Evolutionary conservation across 2,113 vertebrate species (phyloP).

Genomic region (Seriola aureovittata): DNA sequence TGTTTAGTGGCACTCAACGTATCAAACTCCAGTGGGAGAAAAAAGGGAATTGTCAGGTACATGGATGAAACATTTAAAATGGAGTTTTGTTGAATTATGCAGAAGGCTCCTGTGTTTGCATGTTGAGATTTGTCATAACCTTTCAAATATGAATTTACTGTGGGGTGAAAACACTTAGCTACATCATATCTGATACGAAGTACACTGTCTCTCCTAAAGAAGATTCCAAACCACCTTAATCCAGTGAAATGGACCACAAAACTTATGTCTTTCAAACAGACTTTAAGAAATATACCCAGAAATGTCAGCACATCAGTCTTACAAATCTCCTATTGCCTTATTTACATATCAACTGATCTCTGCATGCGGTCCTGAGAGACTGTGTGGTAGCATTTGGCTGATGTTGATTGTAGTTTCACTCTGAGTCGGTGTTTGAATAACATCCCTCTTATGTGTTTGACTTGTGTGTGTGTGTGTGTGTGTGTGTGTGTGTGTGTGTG

Average conservation of each 20-base stretch:
- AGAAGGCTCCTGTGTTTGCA: background rate
- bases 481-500: conserved; percentile 6
- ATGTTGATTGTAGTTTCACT: conserved; percentile 11
- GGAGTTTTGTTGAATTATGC: background rate
- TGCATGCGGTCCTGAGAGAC: background rate
- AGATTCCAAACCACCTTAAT: background rate
- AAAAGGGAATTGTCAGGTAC: background rate
- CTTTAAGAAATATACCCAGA: background rate
- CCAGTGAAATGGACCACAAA: background rate
- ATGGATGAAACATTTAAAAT: background rate
- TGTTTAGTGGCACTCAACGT: background rate
- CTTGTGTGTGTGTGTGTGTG: background rate
- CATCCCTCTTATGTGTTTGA: background rate
- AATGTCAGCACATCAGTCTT: background rate
- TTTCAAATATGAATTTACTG: background rate
- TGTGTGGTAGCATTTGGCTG: background rate
- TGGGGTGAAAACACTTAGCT: background rate
- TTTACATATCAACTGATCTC: background rate
- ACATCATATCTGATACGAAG: background rate
- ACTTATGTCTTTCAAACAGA: background rate
- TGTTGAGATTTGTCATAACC: background rate
- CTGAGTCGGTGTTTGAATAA: conserved; percentile 3
- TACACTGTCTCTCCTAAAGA: background rate
- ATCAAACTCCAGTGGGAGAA: background rate
- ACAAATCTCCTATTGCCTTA: background rate